Conservation (phyloP, 2,888 invertebrate genomes). For the Agonopterix arenella region DNA sequence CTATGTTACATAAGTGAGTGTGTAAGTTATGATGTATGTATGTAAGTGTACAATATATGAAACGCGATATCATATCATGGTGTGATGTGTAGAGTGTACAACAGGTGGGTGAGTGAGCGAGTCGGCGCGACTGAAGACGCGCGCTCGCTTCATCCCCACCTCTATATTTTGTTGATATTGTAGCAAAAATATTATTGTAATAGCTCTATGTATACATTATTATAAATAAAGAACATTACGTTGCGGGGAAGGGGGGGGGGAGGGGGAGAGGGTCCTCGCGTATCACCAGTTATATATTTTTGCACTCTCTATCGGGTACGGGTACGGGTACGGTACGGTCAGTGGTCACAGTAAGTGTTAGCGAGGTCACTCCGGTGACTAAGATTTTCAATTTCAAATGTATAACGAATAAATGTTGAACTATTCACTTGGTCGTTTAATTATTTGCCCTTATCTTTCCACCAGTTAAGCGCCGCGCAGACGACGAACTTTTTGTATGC, state of each 20-base stretch:
- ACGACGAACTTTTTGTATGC: too few species aligned
- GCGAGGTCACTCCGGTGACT: slow-evolving; percentile 6
- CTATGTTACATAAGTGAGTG: slow-evolving; percentile 1
- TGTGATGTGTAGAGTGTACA: slow-evolving; percentile 44
- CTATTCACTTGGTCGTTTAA: slow-evolving; percentile 32
- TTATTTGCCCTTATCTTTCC: neutral
- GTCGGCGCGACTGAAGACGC: slow-evolving; percentile 5
- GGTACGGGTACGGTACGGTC: neutral
- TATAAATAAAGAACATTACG: slow-evolving; percentile 6
- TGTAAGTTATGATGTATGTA: slow-evolving; percentile 1
- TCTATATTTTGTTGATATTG: slow-evolving; percentile 44
- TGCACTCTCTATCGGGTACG: slow-evolving; percentile 1
- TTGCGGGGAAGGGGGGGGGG: slow-evolving; percentile 5
- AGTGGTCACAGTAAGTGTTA: neutral
- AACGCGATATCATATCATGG: slow-evolving; percentile 63
- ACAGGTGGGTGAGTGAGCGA: slow-evolving; percentile 6
- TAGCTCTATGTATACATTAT: slow-evolving; percentile 44
- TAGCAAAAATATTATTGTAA: slow-evolving; percentile 35
- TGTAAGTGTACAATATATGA: slow-evolving; percentile 26
- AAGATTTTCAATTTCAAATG: slow-evolving; percentile 53
- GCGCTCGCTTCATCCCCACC: slow-evolving; percentile 3
- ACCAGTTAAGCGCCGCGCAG: too few species aligned
- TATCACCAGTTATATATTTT: slow-evolving; percentile 7
- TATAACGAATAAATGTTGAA: slow-evolving; percentile 67
- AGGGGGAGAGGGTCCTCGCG: slow-evolving; percentile 4